A percentile compares a stretch with the other conserved stretches of the same genome.
phyloP scores from a whole-genome alignment of 23 tunicate genomes.

The Ascidia mentula region DNA sequence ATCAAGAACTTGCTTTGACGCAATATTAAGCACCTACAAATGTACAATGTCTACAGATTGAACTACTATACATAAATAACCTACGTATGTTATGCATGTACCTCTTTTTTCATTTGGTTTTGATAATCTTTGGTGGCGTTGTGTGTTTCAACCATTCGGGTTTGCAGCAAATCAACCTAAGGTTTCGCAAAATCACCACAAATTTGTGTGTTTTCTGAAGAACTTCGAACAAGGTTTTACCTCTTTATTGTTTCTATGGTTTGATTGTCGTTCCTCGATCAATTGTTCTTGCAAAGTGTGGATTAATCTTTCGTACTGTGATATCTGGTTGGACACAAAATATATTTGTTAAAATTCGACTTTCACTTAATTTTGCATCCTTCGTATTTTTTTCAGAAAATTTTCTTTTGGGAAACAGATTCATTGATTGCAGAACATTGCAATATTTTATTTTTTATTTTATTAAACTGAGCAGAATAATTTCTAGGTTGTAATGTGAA shows the following conservation, averaged over 20 bases:
- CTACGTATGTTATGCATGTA: neutral
- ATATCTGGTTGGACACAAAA: too few relatives aligned
- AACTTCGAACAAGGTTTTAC: neutral
- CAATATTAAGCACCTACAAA: neutral
- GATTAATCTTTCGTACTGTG: conserved; percentile 40
- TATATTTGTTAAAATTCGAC: too few relatives aligned
- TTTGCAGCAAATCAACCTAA: conserved; percentile 44
- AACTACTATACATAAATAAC: neutral
- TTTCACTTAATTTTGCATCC: too few relatives aligned
- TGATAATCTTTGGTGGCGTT: conserved; percentile 48
- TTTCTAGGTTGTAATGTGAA: too few relatives aligned
- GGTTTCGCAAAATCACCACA: too few relatives aligned
- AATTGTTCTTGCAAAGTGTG: conserved; percentile 42
- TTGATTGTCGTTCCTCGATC: conserved; percentile 30
- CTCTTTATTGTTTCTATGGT: conserved; percentile 28
- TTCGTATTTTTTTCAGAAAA: too few relatives aligned
- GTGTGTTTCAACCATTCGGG: conserved; percentile 41
- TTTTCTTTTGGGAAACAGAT: too few relatives aligned
- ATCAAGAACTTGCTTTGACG: neutral
- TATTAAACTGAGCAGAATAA: too few relatives aligned
- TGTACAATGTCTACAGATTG: too few relatives aligned
- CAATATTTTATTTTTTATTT: too few relatives aligned
- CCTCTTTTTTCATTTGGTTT: conserved; percentile 45
- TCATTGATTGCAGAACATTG: too few relatives aligned
- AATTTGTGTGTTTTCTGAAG: neutral